These are phyloP conservation scores for Microctonus aethiopoides DNA, from an alignment of 2,888 invertebrate species.

Conservation along the genomic window DNA sequence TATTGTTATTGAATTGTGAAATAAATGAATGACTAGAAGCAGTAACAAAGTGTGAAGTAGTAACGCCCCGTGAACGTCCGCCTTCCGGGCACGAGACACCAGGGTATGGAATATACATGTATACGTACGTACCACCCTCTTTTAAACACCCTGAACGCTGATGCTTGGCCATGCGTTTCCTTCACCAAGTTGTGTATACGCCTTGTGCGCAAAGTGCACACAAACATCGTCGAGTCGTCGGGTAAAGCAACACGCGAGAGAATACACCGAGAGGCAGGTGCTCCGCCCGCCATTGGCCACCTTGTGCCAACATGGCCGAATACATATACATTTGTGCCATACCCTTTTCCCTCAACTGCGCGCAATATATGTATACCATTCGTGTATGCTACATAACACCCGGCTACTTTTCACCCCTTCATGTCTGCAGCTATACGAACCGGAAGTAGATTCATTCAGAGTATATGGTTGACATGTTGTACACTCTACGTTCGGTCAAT, in stretches of 20 bases:
- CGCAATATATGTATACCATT: not conserved
- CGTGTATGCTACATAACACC: not conserved
- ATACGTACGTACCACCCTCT: slow-evolving; percentile 15
- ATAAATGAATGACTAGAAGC: not conserved
- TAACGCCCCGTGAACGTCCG: slow-evolving; percentile 14
- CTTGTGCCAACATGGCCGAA: slow-evolving; percentile 64
- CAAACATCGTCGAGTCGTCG: slow-evolving; percentile 51
- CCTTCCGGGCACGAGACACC: slow-evolving; percentile 9
- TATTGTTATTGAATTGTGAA: not conserved
- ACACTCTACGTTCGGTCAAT: slow-evolving; percentile 1
- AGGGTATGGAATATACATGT: not conserved
- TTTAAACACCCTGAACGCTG: not conserved
- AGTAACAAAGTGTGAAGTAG: slow-evolving; percentile 11
- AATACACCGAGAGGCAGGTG: slow-evolving; percentile 64
- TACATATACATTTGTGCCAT: slow-evolving; percentile 48
- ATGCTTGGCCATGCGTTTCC: slow-evolving; percentile 36
- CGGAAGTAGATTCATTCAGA: not conserved
- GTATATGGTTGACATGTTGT: not conserved
- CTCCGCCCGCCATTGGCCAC: slow-evolving; percentile 66
- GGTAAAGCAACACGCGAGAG: slow-evolving; percentile 52
- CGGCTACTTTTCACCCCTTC: slow-evolving; percentile 6
- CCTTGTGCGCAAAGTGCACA: slow-evolving; percentile 49
- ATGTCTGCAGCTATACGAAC: not conserved
- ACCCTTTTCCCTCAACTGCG: slow-evolving; percentile 40
- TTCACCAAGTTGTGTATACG: slow-evolving; percentile 39